These are phyloP conservation scores for Tachysurus vachellii DNA, from an alignment of 2,113 vertebrate species.

Conservation along the genomic window DNA sequence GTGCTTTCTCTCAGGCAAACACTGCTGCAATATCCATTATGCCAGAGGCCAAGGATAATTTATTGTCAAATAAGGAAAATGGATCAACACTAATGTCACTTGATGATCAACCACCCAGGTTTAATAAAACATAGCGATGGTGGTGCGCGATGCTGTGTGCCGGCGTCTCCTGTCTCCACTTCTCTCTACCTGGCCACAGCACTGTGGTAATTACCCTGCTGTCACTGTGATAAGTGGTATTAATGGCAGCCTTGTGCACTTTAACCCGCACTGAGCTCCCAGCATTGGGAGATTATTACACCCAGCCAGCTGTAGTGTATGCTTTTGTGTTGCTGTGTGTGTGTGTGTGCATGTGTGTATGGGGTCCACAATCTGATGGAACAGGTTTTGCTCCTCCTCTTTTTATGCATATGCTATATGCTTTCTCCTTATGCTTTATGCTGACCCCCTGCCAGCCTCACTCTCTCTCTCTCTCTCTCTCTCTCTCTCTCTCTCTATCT, in stretches of 20 bases:
- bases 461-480: background rate
- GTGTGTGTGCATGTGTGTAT: slow-evolving; percentile 1
- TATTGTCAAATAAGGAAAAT: slow-evolving; percentile 88
- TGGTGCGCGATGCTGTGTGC: slow-evolving; percentile 71
- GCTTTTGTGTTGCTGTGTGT: slow-evolving; percentile 13
- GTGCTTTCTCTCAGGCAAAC: slow-evolving; percentile 62
- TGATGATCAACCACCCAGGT: slow-evolving; percentile 83
- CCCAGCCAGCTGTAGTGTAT: slow-evolving; percentile 73
- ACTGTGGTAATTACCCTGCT: slow-evolving; percentile 87
- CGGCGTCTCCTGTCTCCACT: slow-evolving; percentile 63
- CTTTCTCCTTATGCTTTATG: background rate
- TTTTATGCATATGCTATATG: slow-evolving; percentile 30
- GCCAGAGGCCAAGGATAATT: slow-evolving; percentile 84
- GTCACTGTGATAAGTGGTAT: slow-evolving; percentile 93
- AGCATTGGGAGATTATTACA: slow-evolving; percentile 85
- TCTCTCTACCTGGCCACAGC: slow-evolving; percentile 81
- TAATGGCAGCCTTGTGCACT: slow-evolving; percentile 89
- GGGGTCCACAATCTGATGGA: background rate
- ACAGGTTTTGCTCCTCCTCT: slow-evolving; percentile 20
- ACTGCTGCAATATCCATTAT: slow-evolving; percentile 80
- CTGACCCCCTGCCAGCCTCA: background rate
- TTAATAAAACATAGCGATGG: slow-evolving; percentile 80
- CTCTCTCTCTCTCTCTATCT: slow-evolving; percentile 16
- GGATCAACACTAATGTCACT: slow-evolving; percentile 86
- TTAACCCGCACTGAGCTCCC: slow-evolving; percentile 80